Base-by-base conservation (phyloP, 2,797 vertebrate species). In the Tinamus major region DNA sequence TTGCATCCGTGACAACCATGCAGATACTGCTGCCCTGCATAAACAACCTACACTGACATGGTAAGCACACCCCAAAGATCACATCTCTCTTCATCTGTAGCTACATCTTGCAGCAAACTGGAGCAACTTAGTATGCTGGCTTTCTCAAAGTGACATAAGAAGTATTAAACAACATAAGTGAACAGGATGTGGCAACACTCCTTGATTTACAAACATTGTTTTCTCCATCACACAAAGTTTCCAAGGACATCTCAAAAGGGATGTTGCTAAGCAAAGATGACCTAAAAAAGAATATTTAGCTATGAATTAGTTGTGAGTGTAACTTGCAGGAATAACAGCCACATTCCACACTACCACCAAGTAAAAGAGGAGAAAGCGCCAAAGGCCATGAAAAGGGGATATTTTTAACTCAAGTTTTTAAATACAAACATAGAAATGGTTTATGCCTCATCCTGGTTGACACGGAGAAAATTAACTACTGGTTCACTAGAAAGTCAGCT, bases 1-100 rank as follows among this genome's bases (percentile, higher is more conserved):
- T 76, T 86, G 89, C 74, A 82, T 84, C 70, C 64, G 64, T 79
- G 87, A 93, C 61, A 81, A 93, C 29, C 80, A 90, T 58, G 61
- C 93, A 86, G 85, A 76, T 85, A 41, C 37, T 21, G 41, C 24
- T 70, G 48, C 24, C 10, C 72, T 3, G 4, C 56, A 83, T 63
- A 24, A 87, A 70, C 2, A 21, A 68, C 8, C 82, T 59, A 31
- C 64, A 49, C 13, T 39, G 87, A n/a, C 70, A 95, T 93, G 96
- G 95, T 95, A 95, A 95, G 95, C 15, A 19, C 53, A 83, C 49
- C 44, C 56, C 64, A 81, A 67, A 86, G 9, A 41, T 2, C 2
- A 3, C 14, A 35, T n/a, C 61, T 86, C 17, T 13, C 31, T 39
- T 81, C 68, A n/a, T 14, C 35, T 39, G 27, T 5, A 64, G 20